A percentile compares a stretch with the other conserved stretches of the same genome.
Evolutionary conservation across 1,140 invertebrate genomes (phyloP).

Genomic region (Eurosta solidaginis): DNA sequence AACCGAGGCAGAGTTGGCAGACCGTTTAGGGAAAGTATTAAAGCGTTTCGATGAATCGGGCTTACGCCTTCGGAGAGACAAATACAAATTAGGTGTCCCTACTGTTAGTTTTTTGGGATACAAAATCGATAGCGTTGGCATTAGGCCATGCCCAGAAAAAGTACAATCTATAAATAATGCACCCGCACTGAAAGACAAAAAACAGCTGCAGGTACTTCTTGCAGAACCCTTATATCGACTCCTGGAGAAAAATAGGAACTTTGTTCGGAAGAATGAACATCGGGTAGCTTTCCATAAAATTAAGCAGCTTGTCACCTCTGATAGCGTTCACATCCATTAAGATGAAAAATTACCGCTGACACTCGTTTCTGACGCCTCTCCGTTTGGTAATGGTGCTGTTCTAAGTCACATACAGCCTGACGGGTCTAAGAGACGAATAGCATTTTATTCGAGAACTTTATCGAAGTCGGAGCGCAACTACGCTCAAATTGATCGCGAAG

Average conservation of each 20-base stretch:
- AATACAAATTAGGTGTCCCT: background rate
- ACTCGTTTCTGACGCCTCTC: too few relatives aligned
- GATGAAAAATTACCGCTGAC: constrained; percentile 45
- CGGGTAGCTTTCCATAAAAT: constrained; percentile 45
- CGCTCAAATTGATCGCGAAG: constrained; percentile 56
- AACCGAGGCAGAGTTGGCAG: background rate
- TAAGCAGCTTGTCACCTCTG: constrained; percentile 47
- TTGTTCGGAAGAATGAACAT: constrained; percentile 46
- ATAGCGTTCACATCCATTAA: constrained; percentile 53
- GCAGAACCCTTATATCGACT: constrained; percentile 42
- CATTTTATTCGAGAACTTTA: too few relatives aligned
- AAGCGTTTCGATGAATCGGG: background rate
- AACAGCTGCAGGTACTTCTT: constrained; percentile 56
- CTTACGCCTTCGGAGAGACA: background rate
- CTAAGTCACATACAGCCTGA: constrained; percentile 58
- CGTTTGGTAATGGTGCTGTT: constrained; percentile 48
- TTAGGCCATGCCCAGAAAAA: constrained; percentile 47
- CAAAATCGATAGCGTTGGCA: constrained; percentile 44
- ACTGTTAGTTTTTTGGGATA: constrained; percentile 38
- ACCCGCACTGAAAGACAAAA: constrained; percentile 50
- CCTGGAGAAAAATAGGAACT: constrained; percentile 39
- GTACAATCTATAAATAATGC: constrained; percentile 54
- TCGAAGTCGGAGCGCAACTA: constrained; percentile 50
- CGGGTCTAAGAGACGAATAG: constrained; percentile 45
- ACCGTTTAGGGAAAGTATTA: constrained; percentile 4